phyloP scores from a whole-genome alignment of 1,140 invertebrate species.

The Pollicipes pollicipes region DNA sequence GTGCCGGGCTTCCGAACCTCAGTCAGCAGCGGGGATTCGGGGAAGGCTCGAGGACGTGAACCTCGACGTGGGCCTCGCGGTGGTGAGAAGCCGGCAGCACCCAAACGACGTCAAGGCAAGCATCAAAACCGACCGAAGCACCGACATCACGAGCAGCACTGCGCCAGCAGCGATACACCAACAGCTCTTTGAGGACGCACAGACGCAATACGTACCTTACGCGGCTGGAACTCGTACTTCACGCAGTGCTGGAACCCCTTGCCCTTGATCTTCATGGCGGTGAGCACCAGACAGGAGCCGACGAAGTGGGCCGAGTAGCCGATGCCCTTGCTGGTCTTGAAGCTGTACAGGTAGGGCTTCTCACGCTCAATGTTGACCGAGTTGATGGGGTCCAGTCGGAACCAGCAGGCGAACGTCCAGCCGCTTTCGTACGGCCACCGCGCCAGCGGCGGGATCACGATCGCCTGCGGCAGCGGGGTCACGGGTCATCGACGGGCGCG shows the following conservation, averaged over 20 bases:
- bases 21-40: no score
- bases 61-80: no score
- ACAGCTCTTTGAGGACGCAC: no score
- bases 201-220: conserved; percentile 41
- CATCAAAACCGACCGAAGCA: no score
- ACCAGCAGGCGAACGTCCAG: conserved; percentile 99
- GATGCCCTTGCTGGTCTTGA: conserved; percentile 95
- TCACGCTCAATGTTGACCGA: conserved; percentile 96
- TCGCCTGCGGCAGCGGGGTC: conserved; percentile 42
- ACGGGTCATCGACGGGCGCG: neutral
- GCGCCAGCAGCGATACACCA: no score
- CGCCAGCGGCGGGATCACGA: conserved; percentile 86
- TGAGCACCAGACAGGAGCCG: conserved; percentile 93
- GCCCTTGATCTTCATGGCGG: conserved; percentile 96
- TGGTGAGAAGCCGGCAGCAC: no score
- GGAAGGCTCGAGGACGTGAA: no score
- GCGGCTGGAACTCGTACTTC: conserved; percentile 96
- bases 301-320: conserved; percentile 99
- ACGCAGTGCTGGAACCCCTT: conserved; percentile 99
- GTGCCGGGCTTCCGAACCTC: no score
- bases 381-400: conserved; percentile 93
- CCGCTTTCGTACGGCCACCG: conserved; percentile 98
- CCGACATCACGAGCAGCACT: no score
- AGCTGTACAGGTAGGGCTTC: conserved; percentile 97
- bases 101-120: no score